Evolutionary conservation across 1,140 invertebrate genomes (phyloP).

Genomic region (Bombus superbus): DNA sequence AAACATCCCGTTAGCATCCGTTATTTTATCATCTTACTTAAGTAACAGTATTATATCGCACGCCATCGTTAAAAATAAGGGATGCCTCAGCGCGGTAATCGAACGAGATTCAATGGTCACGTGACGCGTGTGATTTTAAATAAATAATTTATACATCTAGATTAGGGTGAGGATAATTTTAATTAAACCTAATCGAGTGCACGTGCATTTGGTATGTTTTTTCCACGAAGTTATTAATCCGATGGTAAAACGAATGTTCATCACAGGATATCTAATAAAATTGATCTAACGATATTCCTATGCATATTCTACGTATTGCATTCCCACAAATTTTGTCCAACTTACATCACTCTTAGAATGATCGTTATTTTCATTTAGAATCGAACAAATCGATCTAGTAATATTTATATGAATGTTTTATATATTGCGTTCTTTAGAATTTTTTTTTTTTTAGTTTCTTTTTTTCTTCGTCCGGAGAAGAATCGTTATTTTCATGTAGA

Average conservation of each 20-base stretch:
- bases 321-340: neutral
- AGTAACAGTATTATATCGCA: neutral
- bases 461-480: too few relatives aligned
- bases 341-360: neutral
- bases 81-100: slow-evolving; percentile 6
- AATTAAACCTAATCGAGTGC: slow-evolving; percentile 5
- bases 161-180: slow-evolving; percentile 13
- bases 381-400: neutral
- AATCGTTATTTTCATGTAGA: too few relatives aligned
- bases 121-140: slow-evolving; percentile 46
- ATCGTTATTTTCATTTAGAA: too few relatives aligned
- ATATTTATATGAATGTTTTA: slow-evolving; percentile 2
- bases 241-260: slow-evolving; percentile 11
- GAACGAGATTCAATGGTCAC: slow-evolving; percentile 23
- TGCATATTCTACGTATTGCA: neutral
- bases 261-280: slow-evolving; percentile 30
- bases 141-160: slow-evolving; percentile 59
- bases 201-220: slow-evolving; percentile 5
- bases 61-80: slow-evolving; percentile 7
- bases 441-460: too few relatives aligned
- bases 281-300: neutral
- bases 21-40: neutral
- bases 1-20: slow-evolving; percentile 39
- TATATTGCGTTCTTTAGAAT: neutral
- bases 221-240: slow-evolving; percentile 7